phyloP scores from a whole-genome alignment of 2,888 invertebrate species.

The Eristalis intricaria region DNA sequence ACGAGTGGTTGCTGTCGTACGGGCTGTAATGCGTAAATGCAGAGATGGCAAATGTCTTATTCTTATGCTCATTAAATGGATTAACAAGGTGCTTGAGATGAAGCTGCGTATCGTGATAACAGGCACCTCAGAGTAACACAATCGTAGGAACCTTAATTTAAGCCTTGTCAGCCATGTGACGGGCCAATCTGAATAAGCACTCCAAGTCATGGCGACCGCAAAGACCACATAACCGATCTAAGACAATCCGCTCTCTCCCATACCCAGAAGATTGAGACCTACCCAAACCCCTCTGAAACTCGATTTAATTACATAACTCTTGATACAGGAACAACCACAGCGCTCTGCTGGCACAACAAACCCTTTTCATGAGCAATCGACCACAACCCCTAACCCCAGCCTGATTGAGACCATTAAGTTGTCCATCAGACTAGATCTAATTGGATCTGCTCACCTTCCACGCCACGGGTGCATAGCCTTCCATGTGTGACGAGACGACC shows the following conservation, averaged over 20 bases:
- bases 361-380: background rate
- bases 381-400: background rate
- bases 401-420: background rate
- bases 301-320: background rate
- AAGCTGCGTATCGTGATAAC: no score
- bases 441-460: background rate
- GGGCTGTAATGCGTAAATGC: no score
- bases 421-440: background rate
- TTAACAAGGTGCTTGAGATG: no score
- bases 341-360: background rate
- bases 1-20: no score
- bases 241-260: background rate
- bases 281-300: background rate
- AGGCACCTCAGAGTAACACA: no score
- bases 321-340: background rate
- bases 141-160: background rate
- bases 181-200: background rate
- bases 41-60: no score
- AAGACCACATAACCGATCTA: no score
- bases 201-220: no score
- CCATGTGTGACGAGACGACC: background rate
- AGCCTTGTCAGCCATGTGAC: background rate
- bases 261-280: background rate
- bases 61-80: no score
- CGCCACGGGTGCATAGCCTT: background rate